A percentile compares a stretch with the other conserved stretches of the same genome.
Conservation (phyloP, 2,888 invertebrate species). For the Sicus ferrugineus region DNA sequence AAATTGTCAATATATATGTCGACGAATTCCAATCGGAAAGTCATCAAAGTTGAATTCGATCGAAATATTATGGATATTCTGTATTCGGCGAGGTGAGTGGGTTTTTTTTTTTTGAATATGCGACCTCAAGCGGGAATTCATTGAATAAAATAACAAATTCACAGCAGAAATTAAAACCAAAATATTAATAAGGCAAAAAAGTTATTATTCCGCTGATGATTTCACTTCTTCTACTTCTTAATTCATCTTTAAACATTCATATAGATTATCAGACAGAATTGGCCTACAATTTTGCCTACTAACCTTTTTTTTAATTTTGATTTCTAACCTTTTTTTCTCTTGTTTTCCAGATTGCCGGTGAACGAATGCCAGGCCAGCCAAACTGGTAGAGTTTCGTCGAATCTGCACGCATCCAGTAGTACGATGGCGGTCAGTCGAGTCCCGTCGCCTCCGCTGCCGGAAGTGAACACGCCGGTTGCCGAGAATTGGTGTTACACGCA, state of each 20-base stretch:
- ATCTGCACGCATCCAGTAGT: conserved; percentile 81
- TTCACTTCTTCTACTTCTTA: too few relatives aligned
- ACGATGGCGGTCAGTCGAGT: conserved; percentile 96
- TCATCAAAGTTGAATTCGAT: conserved; percentile 61
- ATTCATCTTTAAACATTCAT: too few relatives aligned
- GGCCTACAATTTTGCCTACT: too few relatives aligned
- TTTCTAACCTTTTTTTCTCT: background rate
- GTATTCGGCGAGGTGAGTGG: conserved; percentile 54
- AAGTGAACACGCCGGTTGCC: conserved; percentile 96
- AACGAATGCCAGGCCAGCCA: conserved; percentile 81
- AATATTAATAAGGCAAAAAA: too few relatives aligned
- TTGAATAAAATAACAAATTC: too few relatives aligned
- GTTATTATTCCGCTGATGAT: too few relatives aligned
- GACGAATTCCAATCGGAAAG: conserved; percentile 41
- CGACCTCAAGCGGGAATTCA: too few relatives aligned
- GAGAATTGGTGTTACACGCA: conserved; percentile 99
- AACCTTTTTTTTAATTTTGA: conserved; percentile 15
- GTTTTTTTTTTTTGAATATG: too few relatives aligned
- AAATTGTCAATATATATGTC: conserved; percentile 18
- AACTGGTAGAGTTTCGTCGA: conserved; percentile 88
- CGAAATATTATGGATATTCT: conserved; percentile 62
- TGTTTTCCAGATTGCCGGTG: conserved; percentile 75
- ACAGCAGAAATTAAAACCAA: too few relatives aligned
- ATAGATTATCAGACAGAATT: too few relatives aligned
- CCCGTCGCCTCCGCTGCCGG: conserved; percentile 93